Percentiles rank a stretch among this genome's conserved stretches.
These are phyloP conservation scores for Sepiola atlantica DNA, from an alignment of 2,888 invertebrate genomes.

Conservation along the genomic window DNA sequence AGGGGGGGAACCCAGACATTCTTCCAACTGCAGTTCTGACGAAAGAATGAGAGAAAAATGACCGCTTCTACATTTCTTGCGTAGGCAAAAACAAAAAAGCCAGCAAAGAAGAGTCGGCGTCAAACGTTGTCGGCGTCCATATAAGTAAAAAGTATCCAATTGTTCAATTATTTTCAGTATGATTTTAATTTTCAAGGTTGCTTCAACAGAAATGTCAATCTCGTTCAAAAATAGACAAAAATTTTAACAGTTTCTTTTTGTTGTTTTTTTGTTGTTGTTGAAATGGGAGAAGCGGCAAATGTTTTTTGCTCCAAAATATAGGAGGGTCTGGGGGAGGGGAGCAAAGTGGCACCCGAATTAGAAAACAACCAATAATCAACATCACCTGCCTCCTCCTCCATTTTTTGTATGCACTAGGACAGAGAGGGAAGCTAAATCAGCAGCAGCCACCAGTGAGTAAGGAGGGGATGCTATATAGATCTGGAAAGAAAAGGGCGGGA, in stretches of 20 bases:
- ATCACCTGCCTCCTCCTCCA: not conserved
- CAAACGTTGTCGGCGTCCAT: not conserved
- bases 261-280: not conserved
- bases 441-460: not conserved
- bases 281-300: not conserved
- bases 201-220: not conserved
- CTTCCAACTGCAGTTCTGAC: not conserved
- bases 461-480: too few relatives aligned
- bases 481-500: too few relatives aligned
- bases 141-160: not conserved
- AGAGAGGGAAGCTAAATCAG: not conserved
- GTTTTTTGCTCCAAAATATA: not conserved
- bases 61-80: not conserved
- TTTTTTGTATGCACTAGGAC: not conserved
- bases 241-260: not conserved
- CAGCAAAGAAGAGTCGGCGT: not conserved
- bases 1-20: not conserved
- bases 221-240: not conserved
- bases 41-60: not conserved
- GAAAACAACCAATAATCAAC: constrained; percentile 14
- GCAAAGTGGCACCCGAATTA: constrained; percentile 16
- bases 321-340: not conserved
- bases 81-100: not conserved
- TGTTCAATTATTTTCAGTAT: not conserved
- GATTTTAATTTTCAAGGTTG: not conserved